Evolutionary conservation across 2,113 vertebrate species (phyloP), one percentile per base, ranked within the genome.

Genomic region (Archocentrus centrarchus): DNA sequence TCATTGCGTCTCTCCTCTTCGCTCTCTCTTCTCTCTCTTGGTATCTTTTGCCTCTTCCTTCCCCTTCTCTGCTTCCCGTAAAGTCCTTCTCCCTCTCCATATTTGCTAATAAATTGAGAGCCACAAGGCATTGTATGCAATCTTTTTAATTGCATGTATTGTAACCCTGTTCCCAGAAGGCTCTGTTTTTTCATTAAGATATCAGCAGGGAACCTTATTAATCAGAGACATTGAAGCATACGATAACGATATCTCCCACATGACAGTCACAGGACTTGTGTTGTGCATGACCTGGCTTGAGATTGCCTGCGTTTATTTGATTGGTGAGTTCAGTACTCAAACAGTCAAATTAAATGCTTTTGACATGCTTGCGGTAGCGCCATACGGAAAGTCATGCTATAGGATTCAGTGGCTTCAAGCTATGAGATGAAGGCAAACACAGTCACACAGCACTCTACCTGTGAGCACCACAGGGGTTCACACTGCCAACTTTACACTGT

Each of bases 91-190:
- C 75, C 75, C 14, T 9, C 64, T 64, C 83, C 75, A 24, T 63
- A 82, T 92, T 91, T 89, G 59, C 58, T 79, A 77, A 86, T 88
- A 85, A 63, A 79, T 53, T 60, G 90, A 84, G 83, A 83, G 32
- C 68, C 80, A 68, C 59, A 6, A 82, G 88, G 81, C 77, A 58
- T 78, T 88, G 78, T 88, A 79, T 75, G 86, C 86, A 82, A 75
- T 86, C 77, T 83, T 87, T 85, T 89, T 90, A 93, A 94, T 93
- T 93, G 91, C 76, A 50, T 62, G 84, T 85, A 89, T 93, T 91
- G 91, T 84, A 84, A 59, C 61, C 15, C 18, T 50, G 35, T 79
- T 91, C 88, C 89, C 91, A 63, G 75, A 88, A 86, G 83, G 81
- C 75, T 83, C 81, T 80, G 90, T 86, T 86, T 88, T 91, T 86